Evolutionary conservation across 2,888 invertebrate genomes (phyloP).

Genomic region (Drosophila anceps): DNA sequence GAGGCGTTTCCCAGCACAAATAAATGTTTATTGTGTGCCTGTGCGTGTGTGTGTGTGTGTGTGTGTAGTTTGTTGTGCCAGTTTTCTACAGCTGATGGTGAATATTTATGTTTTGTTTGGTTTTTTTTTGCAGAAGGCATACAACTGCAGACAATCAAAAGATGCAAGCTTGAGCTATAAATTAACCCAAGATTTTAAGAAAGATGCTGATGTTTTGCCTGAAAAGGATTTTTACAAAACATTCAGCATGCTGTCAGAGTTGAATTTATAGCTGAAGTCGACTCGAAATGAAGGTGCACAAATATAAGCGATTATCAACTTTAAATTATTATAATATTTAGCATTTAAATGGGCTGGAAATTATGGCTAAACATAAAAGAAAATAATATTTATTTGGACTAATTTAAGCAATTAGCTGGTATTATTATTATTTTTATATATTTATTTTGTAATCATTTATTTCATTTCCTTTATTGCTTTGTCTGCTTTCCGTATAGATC

Average conservation of each 20-base stretch:
- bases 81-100: constrained; percentile 63
- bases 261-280: background rate
- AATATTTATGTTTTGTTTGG: constrained; percentile 65
- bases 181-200: constrained; percentile 9
- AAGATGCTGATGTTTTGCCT: background rate
- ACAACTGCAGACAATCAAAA: constrained; percentile 17
- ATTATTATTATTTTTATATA: too few species aligned
- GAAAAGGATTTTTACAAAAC: constrained; percentile 4
- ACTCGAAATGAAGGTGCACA: background rate
- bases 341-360: background rate
- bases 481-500: background rate
- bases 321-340: background rate
- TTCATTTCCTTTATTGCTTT: background rate
- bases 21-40: constrained; percentile 39
- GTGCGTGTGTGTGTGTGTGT: constrained; percentile 2
- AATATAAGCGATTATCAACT: too few species aligned
- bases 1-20: constrained; percentile 39
- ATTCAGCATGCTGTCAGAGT: background rate
- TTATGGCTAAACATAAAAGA: background rate
- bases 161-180: constrained; percentile 5
- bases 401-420: too few species aligned
- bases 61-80: constrained; percentile 55
- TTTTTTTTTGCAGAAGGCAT: constrained; percentile 2
- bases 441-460: background rate
- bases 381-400: too few species aligned